phyloP scores from a whole-genome alignment of 2,797 vertebrate genomes.

The Trachurus trachurus region DNA sequence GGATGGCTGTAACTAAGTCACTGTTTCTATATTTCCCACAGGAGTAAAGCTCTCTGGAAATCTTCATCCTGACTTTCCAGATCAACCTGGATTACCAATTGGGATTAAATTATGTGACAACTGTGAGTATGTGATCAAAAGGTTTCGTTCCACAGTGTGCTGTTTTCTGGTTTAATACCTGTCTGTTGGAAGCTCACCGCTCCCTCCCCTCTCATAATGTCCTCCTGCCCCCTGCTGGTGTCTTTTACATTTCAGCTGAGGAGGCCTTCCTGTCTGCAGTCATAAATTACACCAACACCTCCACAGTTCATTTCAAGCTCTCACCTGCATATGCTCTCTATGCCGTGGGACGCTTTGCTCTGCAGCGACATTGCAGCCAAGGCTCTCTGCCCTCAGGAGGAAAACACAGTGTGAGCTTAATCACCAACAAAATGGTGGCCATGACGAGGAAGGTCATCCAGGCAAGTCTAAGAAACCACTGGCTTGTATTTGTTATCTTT shows the following conservation, averaged over 20 bases:
- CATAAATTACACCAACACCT: conserved; percentile 94
- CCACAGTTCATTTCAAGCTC: conserved; percentile 94
- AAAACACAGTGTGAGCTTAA: conserved; percentile 83
- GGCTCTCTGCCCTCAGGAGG: conserved; percentile 74
- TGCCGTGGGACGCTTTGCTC: conserved; percentile 88
- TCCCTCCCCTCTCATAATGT: conserved; percentile 29
- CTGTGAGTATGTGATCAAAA: conserved; percentile 85
- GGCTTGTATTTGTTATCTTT: background rate
- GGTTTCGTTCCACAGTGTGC: background rate
- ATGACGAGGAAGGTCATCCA: conserved; percentile 93
- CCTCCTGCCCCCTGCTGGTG: conserved; percentile 65
- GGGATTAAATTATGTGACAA: conserved; percentile 87
- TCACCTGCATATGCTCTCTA: conserved; percentile 94
- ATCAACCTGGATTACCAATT: conserved; percentile 83
- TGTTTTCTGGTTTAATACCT: background rate
- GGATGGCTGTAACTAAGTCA: background rate
- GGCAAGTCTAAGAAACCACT: conserved; percentile 82
- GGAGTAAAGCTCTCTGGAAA: conserved; percentile 70
- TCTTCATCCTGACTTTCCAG: conserved; percentile 56
- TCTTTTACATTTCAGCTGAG: conserved; percentile 84
- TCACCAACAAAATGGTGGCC: conserved; percentile 92
- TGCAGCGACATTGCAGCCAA: conserved; percentile 84
- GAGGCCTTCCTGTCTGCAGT: conserved; percentile 93
- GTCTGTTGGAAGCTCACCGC: background rate
- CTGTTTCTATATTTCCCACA: conserved; percentile 38